phyloP scores from a whole-genome alignment of 1,140 invertebrate genomes.

The Cataglyphis hispanica region DNA sequence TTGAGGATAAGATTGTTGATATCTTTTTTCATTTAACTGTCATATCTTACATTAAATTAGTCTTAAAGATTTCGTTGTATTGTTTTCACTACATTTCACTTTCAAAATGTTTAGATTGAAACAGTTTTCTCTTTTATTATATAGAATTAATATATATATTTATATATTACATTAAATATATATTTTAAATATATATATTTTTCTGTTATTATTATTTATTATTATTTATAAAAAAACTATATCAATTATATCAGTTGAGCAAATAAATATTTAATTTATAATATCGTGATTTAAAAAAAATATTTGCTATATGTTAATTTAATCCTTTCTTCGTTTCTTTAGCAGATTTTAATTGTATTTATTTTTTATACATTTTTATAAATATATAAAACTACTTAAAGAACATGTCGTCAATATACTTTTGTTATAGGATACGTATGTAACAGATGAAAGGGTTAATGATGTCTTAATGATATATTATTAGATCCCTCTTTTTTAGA shows the following conservation, averaged over 20 bases:
- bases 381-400: background rate
- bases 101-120: background rate
- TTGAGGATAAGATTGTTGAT: background rate
- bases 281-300: slow-evolving; percentile 1
- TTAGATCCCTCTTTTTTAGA: background rate
- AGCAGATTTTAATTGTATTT: slow-evolving; percentile 4
- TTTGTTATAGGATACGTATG: background rate
- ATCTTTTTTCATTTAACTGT: background rate
- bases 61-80: background rate
- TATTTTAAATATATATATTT: too few relatives aligned
- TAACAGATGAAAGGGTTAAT: slow-evolving; percentile 7
- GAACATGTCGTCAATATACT: background rate
- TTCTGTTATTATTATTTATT: too few relatives aligned
- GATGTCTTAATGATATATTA: slow-evolving; percentile 31
- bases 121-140: background rate
- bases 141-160: slow-evolving; percentile 9
- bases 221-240: background rate
- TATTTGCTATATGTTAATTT: background rate
- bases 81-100: slow-evolving; percentile 23
- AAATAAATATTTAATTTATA: background rate
- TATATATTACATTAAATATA: too few relatives aligned
- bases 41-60: slow-evolving; percentile 9
- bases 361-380: background rate
- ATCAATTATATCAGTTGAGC: background rate
- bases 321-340: background rate